A percentile compares a stretch with the other conserved stretches of the same genome.
phyloP scores from a whole-genome alignment of 2,888 invertebrate genomes.

The Automeris io region DNA sequence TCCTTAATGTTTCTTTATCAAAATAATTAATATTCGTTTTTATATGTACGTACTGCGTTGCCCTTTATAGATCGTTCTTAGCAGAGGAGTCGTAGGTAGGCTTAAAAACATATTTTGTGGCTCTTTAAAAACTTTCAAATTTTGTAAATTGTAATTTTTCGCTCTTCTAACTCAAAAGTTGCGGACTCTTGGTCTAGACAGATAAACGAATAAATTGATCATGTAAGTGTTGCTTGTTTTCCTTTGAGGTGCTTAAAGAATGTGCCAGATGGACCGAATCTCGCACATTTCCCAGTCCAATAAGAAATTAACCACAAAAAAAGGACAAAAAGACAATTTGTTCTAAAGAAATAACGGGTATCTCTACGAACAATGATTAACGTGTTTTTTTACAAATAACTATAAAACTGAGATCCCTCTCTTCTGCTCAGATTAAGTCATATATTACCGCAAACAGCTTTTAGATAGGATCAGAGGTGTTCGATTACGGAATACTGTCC shows the following conservation, averaged over 20 bases:
- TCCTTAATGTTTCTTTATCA: slow-evolving; percentile 16
- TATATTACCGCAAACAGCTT: slow-evolving; percentile 68
- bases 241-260: too few relatives aligned
- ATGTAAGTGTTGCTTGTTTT: too few relatives aligned
- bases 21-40: too few relatives aligned
- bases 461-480: slow-evolving; percentile 50
- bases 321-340: slow-evolving; percentile 44
- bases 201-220: too few relatives aligned
- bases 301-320: slow-evolving; percentile 34
- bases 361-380: slow-evolving; percentile 34
- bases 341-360: slow-evolving; percentile 21
- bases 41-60: too few relatives aligned
- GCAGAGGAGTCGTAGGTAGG: too few relatives aligned
- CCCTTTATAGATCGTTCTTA: too few relatives aligned
- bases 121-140: too few relatives aligned
- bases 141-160: too few relatives aligned
- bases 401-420: slow-evolving; percentile 16
- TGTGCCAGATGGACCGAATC: too few relatives aligned
- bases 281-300: too few relatives aligned
- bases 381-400: slow-evolving; percentile 16
- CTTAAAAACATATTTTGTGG: slow-evolving; percentile 18
- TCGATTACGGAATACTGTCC: slow-evolving; percentile 22
- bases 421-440: slow-evolving; percentile 54
- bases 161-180: slow-evolving; percentile 17
- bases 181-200: slow-evolving; percentile 10